phyloP scores from a whole-genome alignment of 2,888 invertebrate genomes.

The Netelia virgata region DNA sequence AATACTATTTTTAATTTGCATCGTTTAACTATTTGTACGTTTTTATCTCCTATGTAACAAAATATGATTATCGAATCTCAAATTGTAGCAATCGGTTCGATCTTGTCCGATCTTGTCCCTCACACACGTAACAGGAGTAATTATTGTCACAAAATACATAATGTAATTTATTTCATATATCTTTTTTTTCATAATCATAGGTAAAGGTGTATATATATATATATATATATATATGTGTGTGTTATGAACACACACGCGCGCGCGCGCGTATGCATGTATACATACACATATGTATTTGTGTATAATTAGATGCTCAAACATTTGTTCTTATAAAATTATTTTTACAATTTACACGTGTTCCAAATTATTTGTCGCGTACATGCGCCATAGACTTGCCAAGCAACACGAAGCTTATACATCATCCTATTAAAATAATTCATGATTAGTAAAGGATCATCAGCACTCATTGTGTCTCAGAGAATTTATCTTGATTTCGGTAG shows the following conservation, averaged over 20 bases:
- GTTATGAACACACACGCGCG: constrained; percentile 2
- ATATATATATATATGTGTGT: too few species aligned
- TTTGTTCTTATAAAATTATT: constrained; percentile 49
- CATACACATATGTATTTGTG: constrained; percentile 46
- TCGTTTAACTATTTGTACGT: constrained; percentile 32
- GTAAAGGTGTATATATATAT: constrained; percentile 45
- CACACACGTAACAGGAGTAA: not conserved
- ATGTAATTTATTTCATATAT: constrained; percentile 63
- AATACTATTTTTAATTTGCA: constrained; percentile 15
- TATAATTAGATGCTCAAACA: constrained; percentile 51
- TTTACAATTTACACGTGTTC: constrained; percentile 62
- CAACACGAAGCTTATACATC: constrained; percentile 16
- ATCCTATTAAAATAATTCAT: constrained; percentile 24
- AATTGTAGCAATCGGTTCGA: not conserved
- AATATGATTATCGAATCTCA: constrained; percentile 42
- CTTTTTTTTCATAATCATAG: constrained; percentile 31
- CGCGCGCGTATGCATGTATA: constrained; percentile 43
- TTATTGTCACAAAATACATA: constrained; percentile 53
- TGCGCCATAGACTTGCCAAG: constrained; percentile 6
- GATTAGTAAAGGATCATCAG: constrained; percentile 14
- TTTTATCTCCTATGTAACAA: constrained; percentile 39
- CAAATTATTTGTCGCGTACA: constrained; percentile 44
- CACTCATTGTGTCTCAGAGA: constrained; percentile 17
- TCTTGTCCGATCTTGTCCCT: not conserved
- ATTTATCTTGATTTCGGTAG: not conserved